Conservation (phyloP, 2,797 vertebrate genomes). For the Craterocephalus amniculus region DNA sequence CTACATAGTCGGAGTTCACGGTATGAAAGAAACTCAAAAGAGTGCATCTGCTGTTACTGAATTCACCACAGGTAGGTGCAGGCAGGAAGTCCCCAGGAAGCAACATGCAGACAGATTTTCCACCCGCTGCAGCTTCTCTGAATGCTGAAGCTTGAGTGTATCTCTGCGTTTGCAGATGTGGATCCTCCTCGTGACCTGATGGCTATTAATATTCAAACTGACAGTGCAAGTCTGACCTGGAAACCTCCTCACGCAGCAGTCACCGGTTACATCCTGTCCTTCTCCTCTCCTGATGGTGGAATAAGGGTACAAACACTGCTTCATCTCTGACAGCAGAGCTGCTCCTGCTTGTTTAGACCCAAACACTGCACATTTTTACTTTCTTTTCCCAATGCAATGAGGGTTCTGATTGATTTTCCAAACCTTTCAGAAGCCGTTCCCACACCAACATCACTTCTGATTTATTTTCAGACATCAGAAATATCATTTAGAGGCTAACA, state of each 20-base stretch:
- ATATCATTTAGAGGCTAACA: neutral
- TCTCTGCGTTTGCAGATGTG: constrained; percentile 77
- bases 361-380: neutral
- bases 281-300: constrained; percentile 83
- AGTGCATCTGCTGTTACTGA: constrained; percentile 81
- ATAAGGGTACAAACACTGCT: constrained; percentile 81
- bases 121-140: neutral
- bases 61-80: constrained; percentile 89
- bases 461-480: neutral
- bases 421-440: neutral
- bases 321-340: neutral
- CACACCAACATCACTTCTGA: neutral
- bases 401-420: neutral
- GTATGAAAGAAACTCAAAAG: constrained; percentile 82
- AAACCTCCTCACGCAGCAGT: constrained; percentile 85
- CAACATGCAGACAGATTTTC: neutral
- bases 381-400: neutral
- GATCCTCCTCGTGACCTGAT: constrained; percentile 89
- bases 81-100: neutral
- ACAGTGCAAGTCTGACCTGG: constrained; percentile 89
- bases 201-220: constrained; percentile 86
- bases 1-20: constrained; percentile 86
- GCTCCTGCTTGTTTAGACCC: neutral
- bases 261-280: constrained; percentile 88
- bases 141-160: neutral